Base-by-base conservation (phyloP, 2,113 vertebrate genomes). In the Epinephelus lanceolatus region DNA sequence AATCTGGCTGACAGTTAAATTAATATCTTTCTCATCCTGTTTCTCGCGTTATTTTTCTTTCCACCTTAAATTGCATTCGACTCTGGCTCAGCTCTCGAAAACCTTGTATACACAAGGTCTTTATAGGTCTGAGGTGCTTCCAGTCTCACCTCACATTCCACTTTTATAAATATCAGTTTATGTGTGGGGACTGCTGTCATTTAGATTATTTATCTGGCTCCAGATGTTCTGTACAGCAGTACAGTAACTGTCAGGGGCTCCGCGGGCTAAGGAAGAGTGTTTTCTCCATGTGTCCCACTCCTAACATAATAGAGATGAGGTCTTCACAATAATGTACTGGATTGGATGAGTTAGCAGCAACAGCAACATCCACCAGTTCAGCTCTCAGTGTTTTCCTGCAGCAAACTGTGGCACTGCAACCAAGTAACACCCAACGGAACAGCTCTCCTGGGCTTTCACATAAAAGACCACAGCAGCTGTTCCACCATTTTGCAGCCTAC, bases 401-500 rank as follows among this genome's bases (percentile, higher is more conserved):
- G 82, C 76, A 83, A 67, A 82, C 68, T 66, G 83, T 86, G 72
- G 75, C 74, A 57, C 70, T 49, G 83, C 73, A 61, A 11, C 69
- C 3, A 14, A 40, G 70, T 68, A 68, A 45, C 78, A 86, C 89
- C 80, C 53, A 14, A 23, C 37, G 83, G 85, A 84, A 78, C 72
- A 52, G 88, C 88, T 91, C 88, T 89, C 88, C 81, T 69, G 87
- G 81, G 87, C 88, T 83, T 71, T 52, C 73, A 67, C 73, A 89
- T 78, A 81, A 91, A 85, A 91, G 86, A 88, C 68, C 25, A 60
- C 63, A 86, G 79, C 93, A 95, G 94, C 94, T 94, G 92, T 90
- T 93, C 84, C 81, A 79, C 85, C 86, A 83, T 92, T 88, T 84
- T 90, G 81, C 79, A 86, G 75, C 88, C 88, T 80, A 75, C 74